Conservation (phyloP, 2,888 invertebrate species). For the Caenorhabditis plicata region DNA sequence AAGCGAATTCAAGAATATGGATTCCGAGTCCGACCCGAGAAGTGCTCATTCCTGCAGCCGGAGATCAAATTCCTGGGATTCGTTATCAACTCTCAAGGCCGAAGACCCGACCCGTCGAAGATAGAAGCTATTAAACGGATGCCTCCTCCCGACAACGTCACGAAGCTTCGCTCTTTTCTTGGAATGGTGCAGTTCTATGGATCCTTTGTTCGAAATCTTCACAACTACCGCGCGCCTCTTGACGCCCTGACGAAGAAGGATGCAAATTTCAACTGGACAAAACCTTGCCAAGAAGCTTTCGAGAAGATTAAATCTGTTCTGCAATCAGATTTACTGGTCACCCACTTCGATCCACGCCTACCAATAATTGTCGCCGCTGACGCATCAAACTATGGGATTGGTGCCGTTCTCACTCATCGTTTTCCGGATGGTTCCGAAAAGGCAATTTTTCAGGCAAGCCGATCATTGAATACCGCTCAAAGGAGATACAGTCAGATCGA, state of each 20-base stretch:
- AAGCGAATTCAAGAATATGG: conserved; percentile 27
- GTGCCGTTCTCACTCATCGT: conserved; percentile 50
- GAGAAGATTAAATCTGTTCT: conserved; percentile 1
- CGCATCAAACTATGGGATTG: conserved; percentile 38
- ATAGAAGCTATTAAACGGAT: conserved; percentile 16
- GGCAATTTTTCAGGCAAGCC: conserved; percentile 49
- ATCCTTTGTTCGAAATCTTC: conserved; percentile 10
- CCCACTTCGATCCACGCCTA: conserved; percentile 31
- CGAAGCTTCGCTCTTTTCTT: conserved; percentile 20
- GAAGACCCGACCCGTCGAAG: conserved; percentile 27
- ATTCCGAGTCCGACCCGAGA: conserved; percentile 31
- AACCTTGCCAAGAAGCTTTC: conserved; percentile 5
- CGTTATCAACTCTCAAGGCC: conserved; percentile 25
- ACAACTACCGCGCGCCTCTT: conserved; percentile 8
- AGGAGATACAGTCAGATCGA: conserved; percentile 67
- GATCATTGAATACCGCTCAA: conserved; percentile 57
- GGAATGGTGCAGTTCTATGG: conserved; percentile 34
- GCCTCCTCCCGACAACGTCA: conserved; percentile 18
- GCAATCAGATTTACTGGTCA: conserved; percentile 6
- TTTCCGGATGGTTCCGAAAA: conserved; percentile 34
- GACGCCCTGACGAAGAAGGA: conserved; percentile 7
- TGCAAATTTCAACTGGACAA: conserved; percentile 5
- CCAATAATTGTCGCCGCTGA: conserved; percentile 34
- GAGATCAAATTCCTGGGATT: conserved; percentile 39
- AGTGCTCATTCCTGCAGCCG: conserved; percentile 33